Evolutionary conservation across 2,888 invertebrate genomes (phyloP).

Genomic region (Tridacna crocea): DNA sequence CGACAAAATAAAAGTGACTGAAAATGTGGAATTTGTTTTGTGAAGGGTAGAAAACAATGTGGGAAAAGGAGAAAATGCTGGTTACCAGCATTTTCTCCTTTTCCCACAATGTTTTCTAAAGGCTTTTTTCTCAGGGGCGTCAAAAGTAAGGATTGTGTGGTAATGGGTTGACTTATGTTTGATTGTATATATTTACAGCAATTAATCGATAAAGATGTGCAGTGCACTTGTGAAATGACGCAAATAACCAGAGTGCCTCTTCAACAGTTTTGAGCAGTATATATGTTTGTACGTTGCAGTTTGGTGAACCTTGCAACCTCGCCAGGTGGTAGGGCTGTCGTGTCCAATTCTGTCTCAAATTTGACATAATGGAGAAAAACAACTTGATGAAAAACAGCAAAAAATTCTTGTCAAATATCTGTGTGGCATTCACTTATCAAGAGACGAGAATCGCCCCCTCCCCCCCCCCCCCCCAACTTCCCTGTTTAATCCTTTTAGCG

Average conservation of each 20-base stretch:
- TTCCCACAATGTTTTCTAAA: not conserved
- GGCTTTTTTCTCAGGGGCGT: no score
- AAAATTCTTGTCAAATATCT: slow-evolving; percentile 28
- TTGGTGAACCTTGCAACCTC: not conserved
- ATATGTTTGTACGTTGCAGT: not conserved
- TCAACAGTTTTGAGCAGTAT: no score
- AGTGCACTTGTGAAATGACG: no score
- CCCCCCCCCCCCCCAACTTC: no score
- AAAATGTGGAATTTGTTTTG: no score
- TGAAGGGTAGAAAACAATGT: not conserved
- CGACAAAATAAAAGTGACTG: no score
- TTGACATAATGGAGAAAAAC: slow-evolving; percentile 28
- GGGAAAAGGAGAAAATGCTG: not conserved
- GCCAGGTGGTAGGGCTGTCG: slow-evolving; percentile 37
- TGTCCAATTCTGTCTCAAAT: slow-evolving; percentile 7
- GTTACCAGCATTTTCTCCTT: not conserved
- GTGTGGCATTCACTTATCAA: slow-evolving; percentile 33
- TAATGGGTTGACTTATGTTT: not conserved
- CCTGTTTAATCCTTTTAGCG: no score
- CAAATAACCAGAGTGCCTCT: no score
- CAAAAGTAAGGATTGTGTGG: no score
- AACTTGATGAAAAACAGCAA: slow-evolving; percentile 33
- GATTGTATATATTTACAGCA: no score
- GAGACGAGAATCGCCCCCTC: slow-evolving; percentile 12
- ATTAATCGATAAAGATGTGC: no score